These are phyloP conservation scores for Esperia sulphurella DNA, from an alignment of 2,888 invertebrate species.

Conservation along the genomic window DNA sequence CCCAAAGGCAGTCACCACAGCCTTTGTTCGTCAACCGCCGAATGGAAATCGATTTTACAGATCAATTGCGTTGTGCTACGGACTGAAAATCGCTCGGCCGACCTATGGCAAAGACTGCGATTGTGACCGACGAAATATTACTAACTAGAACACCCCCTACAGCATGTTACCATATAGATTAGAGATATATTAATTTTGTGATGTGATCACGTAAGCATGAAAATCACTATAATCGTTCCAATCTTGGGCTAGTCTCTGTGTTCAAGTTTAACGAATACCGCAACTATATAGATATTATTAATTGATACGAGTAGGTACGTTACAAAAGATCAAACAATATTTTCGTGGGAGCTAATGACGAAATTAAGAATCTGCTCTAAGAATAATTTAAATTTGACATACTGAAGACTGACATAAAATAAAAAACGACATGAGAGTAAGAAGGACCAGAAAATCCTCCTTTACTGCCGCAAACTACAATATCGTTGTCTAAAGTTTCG, in stretches of 20 bases:
- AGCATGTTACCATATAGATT: conserved; percentile 42
- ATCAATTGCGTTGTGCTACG: conserved; percentile 42
- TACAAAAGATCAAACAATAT: too few relatives aligned
- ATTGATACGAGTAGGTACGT: too few relatives aligned
- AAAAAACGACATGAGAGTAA: too few relatives aligned
- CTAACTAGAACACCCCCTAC: conserved; percentile 18
- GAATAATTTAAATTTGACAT: too few relatives aligned
- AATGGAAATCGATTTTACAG: conserved; percentile 61
- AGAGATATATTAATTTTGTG: conserved; percentile 69
- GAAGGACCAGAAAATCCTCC: too few relatives aligned
- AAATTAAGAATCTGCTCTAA: too few relatives aligned
- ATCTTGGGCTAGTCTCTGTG: conserved; percentile 45
- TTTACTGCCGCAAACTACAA: too few relatives aligned
- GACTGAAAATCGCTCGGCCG: conserved; percentile 38
- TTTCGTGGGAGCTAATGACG: too few relatives aligned
- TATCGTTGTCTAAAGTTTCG: too few relatives aligned
- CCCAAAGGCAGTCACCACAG: conserved; percentile 13
- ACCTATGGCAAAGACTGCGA: conserved; percentile 48
- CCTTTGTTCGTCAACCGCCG: conserved; percentile 41
- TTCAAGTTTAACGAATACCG: conserved; percentile 46
- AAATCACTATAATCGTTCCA: conserved; percentile 60
- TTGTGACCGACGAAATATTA: conserved; percentile 33
- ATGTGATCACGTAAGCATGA: conserved; percentile 60
- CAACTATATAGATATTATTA: conserved; percentile 25
- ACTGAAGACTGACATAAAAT: too few relatives aligned